Evolutionary conservation across 2,888 invertebrate species (phyloP).

Genomic region (Aspidiotus destructor): DNA sequence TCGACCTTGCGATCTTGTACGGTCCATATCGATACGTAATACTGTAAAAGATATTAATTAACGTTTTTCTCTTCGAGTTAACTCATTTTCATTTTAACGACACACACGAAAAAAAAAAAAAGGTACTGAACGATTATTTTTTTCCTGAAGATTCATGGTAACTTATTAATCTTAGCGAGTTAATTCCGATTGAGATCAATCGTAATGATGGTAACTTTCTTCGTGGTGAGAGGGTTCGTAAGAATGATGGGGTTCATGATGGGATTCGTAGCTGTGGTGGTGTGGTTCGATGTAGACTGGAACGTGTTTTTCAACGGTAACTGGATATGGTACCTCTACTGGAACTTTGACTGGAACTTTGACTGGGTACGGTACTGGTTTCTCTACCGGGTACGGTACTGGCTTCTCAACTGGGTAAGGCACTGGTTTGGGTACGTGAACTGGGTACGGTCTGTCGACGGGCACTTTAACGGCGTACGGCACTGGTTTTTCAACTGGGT

Average conservation of each 20-base stretch:
- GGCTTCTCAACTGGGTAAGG: conserved; percentile 50
- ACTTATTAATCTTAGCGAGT: too few species aligned
- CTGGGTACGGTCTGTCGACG: conserved; percentile 46
- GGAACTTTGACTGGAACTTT: conserved; percentile 50
- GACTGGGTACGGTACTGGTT: conserved; percentile 55
- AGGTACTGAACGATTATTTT: too few species aligned
- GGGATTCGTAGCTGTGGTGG: conserved; percentile 6
- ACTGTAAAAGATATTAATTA: too few species aligned
- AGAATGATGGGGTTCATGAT: conserved; percentile 6
- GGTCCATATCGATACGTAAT: too few species aligned
- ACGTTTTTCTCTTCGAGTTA: too few species aligned
- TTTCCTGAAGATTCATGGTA: too few species aligned
- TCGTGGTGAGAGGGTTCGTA: too few species aligned
- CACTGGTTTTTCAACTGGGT: conserved; percentile 39
- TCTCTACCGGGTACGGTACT: conserved; percentile 64
- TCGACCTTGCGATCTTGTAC: too few species aligned
- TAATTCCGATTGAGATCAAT: conserved; percentile 15
- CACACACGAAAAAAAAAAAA: too few species aligned
- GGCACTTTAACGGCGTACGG: conserved; percentile 53
- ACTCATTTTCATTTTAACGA: too few species aligned
- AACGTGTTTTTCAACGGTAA: conserved; percentile 34
- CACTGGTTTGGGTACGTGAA: conserved; percentile 66
- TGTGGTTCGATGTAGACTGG: conserved; percentile 36
- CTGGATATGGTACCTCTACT: conserved; percentile 37
- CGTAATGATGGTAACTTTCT: conserved; percentile 18